Evolutionary conservation across 2,888 invertebrate genomes (phyloP).

Genomic region (Sinodicranocentrus sp.): DNA sequence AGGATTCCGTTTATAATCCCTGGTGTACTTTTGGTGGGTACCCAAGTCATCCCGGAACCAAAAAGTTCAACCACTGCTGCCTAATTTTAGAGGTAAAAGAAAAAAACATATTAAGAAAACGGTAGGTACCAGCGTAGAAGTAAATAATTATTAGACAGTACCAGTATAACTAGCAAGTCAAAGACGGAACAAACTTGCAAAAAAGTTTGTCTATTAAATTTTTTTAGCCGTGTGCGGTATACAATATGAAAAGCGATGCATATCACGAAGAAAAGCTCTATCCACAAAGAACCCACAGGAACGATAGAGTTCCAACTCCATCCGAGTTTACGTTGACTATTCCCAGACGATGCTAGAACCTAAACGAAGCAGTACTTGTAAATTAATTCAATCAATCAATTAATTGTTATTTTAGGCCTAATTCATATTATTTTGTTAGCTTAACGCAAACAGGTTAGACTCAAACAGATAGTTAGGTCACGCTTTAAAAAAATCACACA

Average conservation of each 20-base stretch:
- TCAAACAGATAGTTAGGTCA: too few relatives aligned
- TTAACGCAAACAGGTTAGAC: too few relatives aligned
- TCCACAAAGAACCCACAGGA: conserved; percentile 49
- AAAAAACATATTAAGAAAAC: too few relatives aligned
- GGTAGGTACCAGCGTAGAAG: too few relatives aligned
- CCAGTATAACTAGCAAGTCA: conserved; percentile 51
- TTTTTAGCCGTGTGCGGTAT: conserved; percentile 27
- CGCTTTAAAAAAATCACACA: too few relatives aligned
- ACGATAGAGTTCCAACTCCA: too few relatives aligned
- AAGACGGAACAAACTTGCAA: conserved; percentile 36
- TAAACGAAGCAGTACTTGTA: too few relatives aligned
- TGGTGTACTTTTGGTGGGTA: conserved; percentile 15
- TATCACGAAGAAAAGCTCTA: conserved; percentile 37
- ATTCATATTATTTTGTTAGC: too few relatives aligned
- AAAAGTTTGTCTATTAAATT: conserved; percentile 52
- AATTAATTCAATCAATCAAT: too few relatives aligned
- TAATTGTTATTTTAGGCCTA: too few relatives aligned
- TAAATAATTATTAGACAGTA: conserved; percentile 9
- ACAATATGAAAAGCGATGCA: conserved; percentile 36
- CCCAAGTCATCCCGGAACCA: conserved; percentile 58
- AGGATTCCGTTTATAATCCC: conserved; percentile 17
- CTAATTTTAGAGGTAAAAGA: conserved; percentile 17
- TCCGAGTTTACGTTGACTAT: too few relatives aligned
- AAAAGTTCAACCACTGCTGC: conserved; percentile 44
- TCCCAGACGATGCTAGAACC: too few relatives aligned